phyloP scores from a whole-genome alignment of 2,888 invertebrate genomes.

The Branchellion lobata region DNA sequence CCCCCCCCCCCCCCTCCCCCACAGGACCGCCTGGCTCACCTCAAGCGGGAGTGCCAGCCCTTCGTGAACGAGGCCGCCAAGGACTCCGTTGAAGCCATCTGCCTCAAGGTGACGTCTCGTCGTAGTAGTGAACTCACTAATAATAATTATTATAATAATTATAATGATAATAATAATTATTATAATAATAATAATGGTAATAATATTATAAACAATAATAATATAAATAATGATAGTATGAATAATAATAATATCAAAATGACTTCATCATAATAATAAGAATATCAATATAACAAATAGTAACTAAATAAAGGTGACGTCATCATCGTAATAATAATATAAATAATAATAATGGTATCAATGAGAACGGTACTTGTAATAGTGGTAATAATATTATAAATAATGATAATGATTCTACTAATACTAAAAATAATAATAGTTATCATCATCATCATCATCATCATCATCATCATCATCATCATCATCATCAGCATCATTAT shows the following conservation, averaged over 20 bases:
- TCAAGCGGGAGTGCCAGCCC: slow-evolving; percentile 92
- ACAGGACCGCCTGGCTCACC: slow-evolving; percentile 77
- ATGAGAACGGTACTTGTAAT: neutral
- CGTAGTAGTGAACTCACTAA: slow-evolving; percentile 86
- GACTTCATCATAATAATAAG: too few species aligned
- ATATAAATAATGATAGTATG: neutral
- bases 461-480: too few species aligned
- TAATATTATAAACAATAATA: neutral
- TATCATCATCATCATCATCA: too few species aligned
- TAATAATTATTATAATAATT: slow-evolving; percentile 66
- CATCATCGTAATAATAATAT: neutral
- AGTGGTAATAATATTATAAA: neutral
- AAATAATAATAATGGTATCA: neutral
- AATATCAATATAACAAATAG: too few species aligned
- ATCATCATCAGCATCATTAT: too few species aligned
- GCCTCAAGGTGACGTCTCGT: slow-evolving; percentile 89
- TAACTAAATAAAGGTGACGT: too few species aligned
- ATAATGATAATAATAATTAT: neutral
- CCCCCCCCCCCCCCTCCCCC: slow-evolving; percentile 42
- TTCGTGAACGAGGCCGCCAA: slow-evolving; percentile 91
- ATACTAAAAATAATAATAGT: neutral
- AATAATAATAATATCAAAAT: neutral
- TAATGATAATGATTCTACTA: too few species aligned
- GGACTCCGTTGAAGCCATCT: slow-evolving; percentile 89
- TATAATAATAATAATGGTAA: neutral